Base-by-base conservation (phyloP, 2,888 invertebrate species). In the Macaria liturata region DNA sequence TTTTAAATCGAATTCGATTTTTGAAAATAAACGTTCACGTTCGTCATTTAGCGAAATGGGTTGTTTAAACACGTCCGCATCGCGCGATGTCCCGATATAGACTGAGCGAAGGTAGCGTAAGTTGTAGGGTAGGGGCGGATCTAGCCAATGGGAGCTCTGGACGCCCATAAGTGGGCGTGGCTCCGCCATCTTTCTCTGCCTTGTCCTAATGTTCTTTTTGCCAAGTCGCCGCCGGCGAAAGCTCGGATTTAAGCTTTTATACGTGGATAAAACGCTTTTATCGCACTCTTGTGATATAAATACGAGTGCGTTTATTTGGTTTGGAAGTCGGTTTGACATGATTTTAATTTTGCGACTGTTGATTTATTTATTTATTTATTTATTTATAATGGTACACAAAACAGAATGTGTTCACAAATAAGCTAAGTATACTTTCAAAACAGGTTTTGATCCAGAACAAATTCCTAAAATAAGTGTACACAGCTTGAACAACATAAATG, bases 241-340 rank as follows among this genome's bases (percentile, higher is more conserved):
- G 91, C 90, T 89, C 86, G 88, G 91, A 91, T 91, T 90, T 90
- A 88, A 91, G 91, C 90, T 91, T 91, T 91, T 91, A 90, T 89
- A 88, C 87, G 89, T 88, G 88, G 87, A 90, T 91, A 88, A 91
- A 91, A 88, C 88, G 91, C 89, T 90, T 90, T 91, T 89, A 91
- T 89, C 83, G 87, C 34, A 37, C 34, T 37, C 34, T 37, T 37
- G 34, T 37, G 34, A 6, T 37, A 7, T 37, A 37, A 37, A 37
- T 37, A 7, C 34, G 34, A 7, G 34, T 37, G 34, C 7, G 34
- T 37, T 37, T 37, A 37, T 37, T 37, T 37, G 34, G 4, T 37
- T 4, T 4, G 7, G 7, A 37, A 37, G 7, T 37, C 7, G 4
- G 34, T 4, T 37, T 37, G 34, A 37, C 5, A 37, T 37, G 4